Conservation (phyloP, 2,113 vertebrate species). For the Megaceryle maxima region DNA sequence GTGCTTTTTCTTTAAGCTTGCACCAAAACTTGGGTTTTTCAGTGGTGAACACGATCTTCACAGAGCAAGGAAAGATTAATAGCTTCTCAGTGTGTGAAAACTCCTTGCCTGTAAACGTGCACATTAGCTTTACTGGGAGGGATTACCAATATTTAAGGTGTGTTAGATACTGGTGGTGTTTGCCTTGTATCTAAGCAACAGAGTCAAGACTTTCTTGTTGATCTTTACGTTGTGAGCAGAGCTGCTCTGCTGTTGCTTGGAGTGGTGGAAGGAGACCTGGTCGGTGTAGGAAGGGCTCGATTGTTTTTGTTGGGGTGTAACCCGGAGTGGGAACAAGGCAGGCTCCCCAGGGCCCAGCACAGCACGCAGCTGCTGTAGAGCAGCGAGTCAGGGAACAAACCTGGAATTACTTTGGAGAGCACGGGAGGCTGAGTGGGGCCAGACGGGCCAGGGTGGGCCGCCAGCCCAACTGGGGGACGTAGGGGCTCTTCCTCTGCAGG, state of each 20-base stretch:
- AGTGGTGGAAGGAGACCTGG: not conserved
- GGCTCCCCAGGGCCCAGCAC: not conserved
- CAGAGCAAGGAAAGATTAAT: not conserved
- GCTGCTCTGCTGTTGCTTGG: not conserved
- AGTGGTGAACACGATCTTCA: not conserved
- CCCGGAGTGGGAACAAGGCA: not conserved
- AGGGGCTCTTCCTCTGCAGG: not conserved
- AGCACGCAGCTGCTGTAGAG: not conserved
- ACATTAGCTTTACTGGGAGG: not conserved
- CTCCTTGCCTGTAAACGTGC: not conserved
- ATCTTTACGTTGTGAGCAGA: not conserved
- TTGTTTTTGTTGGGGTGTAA: not conserved
- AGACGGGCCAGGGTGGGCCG: not conserved
- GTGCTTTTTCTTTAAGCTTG: not conserved
- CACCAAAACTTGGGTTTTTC: not conserved
- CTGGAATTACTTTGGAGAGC: not conserved
- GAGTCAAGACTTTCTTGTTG: not conserved
- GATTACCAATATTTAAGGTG: not conserved
- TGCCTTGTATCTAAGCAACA: not conserved
- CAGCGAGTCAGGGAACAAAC: not conserved
- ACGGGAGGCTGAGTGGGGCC: not conserved
- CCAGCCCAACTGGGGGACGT: fast-evolving
- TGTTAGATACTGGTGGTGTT: not conserved
- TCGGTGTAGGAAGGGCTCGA: not conserved
- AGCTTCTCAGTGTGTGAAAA: not conserved